These are phyloP conservation scores for Syrrhaptes paradoxus DNA, from an alignment of 2,113 vertebrate genomes.

Conservation along the genomic window DNA sequence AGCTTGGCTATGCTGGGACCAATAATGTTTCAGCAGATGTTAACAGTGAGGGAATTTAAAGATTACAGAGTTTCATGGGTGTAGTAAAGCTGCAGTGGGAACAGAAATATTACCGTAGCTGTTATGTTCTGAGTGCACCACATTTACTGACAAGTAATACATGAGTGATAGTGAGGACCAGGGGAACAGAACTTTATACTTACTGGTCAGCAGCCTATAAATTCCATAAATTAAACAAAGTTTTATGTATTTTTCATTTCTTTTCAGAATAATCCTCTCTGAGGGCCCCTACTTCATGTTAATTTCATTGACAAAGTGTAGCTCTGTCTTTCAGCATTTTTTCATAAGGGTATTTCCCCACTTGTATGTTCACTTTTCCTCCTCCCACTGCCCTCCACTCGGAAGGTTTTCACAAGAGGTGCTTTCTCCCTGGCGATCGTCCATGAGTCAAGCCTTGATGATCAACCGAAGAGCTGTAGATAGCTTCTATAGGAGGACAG, in stretches of 20 bases:
- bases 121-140: constrained; percentile 84
- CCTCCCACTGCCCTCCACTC: background rate
- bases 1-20: constrained; percentile 89
- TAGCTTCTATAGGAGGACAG: background rate
- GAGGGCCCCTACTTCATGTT: constrained; percentile 66
- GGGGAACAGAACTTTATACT: constrained; percentile 82
- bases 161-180: constrained; percentile 79
- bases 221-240: constrained; percentile 83
- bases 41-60: constrained; percentile 97
- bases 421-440: background rate
- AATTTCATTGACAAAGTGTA: constrained; percentile 52
- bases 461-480: background rate
- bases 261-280: constrained; percentile 71
- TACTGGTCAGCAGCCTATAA: constrained; percentile 86
- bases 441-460: background rate
- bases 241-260: constrained; percentile 83
- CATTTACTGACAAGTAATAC: constrained; percentile 82
- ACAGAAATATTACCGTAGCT: constrained; percentile 84
- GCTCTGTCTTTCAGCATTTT: constrained; percentile 38
- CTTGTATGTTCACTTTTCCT: background rate
- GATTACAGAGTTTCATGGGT: constrained; percentile 91
- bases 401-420: background rate
- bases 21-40: constrained; percentile 98
- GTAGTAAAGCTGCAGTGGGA: constrained; percentile 94
- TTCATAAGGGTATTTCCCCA: background rate